Conservation (phyloP, 2,113 vertebrate genomes). For the Vulpes lagopus region DNA sequence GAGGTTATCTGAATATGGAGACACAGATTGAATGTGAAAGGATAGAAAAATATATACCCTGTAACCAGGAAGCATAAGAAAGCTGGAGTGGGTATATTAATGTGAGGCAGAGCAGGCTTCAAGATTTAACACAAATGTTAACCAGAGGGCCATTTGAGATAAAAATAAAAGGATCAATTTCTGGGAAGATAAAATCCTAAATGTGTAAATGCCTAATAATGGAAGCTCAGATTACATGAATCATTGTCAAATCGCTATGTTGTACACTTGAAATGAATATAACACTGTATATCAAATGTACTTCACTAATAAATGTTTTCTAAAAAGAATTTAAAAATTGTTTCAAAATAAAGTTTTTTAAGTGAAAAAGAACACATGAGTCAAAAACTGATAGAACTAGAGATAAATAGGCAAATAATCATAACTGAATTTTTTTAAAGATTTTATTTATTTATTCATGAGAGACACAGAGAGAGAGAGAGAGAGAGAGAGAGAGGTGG, state of each 20-base stretch:
- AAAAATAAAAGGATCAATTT: neutral
- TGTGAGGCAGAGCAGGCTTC: neutral
- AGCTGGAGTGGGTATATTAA: neutral
- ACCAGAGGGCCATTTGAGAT: neutral
- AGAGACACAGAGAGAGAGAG: too few species aligned
- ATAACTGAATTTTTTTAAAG: neutral
- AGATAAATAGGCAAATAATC: neutral
- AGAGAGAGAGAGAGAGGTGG: too few species aligned
- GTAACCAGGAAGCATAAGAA: neutral
- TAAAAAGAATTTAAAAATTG: neutral
- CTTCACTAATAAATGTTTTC: neutral
- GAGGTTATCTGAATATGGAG: neutral
- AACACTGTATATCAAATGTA: neutral
- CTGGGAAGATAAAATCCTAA: neutral
- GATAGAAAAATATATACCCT: neutral
- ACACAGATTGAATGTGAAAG: constrained; percentile 21
- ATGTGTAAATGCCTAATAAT: neutral
- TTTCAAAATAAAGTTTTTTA: neutral
- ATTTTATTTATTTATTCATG: too few species aligned
- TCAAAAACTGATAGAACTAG: neutral
- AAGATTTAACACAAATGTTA: neutral
- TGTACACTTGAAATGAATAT: neutral
- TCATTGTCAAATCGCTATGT: neutral
- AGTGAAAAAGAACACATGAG: neutral
- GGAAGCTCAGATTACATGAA: neutral